Evolutionary conservation across 2,888 invertebrate species (phyloP).

Genomic region (Calliphora vomitoria): DNA sequence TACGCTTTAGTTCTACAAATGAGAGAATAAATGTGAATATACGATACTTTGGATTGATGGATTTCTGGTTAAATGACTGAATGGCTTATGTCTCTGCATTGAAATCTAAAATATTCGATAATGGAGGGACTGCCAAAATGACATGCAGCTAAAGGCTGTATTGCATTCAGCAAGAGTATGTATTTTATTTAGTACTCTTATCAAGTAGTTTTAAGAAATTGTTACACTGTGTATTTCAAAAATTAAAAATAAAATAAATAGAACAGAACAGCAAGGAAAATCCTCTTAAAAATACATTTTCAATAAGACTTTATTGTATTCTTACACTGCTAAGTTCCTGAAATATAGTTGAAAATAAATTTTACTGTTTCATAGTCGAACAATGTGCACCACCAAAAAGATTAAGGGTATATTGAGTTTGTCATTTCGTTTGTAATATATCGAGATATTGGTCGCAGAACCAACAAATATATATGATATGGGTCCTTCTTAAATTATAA

Average conservation of each 20-base stretch:
- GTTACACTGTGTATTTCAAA: not conserved
- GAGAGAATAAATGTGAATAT: not conserved
- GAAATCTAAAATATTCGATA: not conserved
- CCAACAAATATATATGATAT: too few relatives aligned
- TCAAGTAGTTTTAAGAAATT: not conserved
- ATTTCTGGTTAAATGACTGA: slow-evolving; percentile 11
- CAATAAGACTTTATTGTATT: slow-evolving; percentile 13
- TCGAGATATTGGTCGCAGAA: too few relatives aligned
- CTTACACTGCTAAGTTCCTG: too few relatives aligned
- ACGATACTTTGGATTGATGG: not conserved
- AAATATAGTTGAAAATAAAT: too few relatives aligned
- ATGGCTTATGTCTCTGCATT: not conserved
- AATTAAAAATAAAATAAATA: not conserved
- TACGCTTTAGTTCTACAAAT: not conserved
- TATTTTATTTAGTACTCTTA: not conserved
- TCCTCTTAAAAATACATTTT: not conserved
- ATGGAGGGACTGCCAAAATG: not conserved
- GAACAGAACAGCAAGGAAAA: not conserved
- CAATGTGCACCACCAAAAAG: too few relatives aligned
- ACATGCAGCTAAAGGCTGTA: not conserved
- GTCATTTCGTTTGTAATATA: too few relatives aligned
- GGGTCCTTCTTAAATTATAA: too few relatives aligned
- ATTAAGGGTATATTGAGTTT: too few relatives aligned
- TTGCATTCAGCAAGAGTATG: not conserved
- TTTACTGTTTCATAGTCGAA: too few relatives aligned